Evolutionary conservation across 2,888 invertebrate genomes (phyloP).

Genomic region (Chaitophorus viminalis): DNA sequence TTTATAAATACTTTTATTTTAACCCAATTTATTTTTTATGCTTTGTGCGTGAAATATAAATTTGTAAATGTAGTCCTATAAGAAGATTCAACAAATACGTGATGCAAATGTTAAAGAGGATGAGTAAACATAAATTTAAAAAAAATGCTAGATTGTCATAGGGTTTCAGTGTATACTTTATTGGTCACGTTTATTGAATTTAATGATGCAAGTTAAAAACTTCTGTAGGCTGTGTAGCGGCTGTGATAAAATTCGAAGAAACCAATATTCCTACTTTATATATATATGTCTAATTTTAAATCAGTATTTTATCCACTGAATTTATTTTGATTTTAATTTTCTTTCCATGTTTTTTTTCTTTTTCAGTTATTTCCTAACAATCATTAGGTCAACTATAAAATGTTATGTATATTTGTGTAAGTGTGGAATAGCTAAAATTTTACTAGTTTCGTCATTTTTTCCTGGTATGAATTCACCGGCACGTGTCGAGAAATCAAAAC

Average conservation of each 20-base stretch:
- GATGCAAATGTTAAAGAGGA: background rate
- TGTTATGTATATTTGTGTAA: too few species aligned
- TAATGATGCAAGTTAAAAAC: background rate
- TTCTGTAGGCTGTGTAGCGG: background rate
- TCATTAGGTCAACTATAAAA: too few species aligned
- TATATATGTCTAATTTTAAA: constrained; percentile 10
- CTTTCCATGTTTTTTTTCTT: too few species aligned
- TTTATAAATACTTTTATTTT: too few species aligned
- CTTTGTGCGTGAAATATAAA: background rate
- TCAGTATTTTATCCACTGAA: too few species aligned
- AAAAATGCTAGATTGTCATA: constrained; percentile 3
- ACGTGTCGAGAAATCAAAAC: background rate
- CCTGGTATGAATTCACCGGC: background rate
- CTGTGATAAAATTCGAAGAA: constrained; percentile 16
- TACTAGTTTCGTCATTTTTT: too few species aligned
- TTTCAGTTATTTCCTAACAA: too few species aligned
- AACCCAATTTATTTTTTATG: constrained; percentile 9
- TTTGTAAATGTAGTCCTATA: constrained; percentile 12
- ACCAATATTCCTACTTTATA: background rate
- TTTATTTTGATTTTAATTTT: too few species aligned
- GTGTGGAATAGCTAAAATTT: too few species aligned
- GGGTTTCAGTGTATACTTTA: constrained; percentile 16
- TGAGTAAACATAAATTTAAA: background rate
- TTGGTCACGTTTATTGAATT: constrained; percentile 38
- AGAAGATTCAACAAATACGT: constrained; percentile 23